Evolutionary conservation across 2,888 invertebrate species (phyloP).

Genomic region (Malthinus seriepunctatus): DNA sequence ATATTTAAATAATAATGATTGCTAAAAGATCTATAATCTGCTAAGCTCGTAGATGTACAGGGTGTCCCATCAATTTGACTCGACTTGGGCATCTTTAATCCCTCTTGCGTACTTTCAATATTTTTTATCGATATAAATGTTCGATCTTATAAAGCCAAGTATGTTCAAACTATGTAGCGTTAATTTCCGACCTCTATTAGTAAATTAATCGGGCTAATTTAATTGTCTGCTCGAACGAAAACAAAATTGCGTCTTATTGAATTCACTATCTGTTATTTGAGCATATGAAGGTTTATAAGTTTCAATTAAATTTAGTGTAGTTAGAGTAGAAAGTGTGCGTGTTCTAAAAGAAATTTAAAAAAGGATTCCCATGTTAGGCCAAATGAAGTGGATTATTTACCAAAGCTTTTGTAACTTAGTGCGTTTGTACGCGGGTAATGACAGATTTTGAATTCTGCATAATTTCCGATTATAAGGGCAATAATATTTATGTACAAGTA

Average conservation of each 20-base stretch:
- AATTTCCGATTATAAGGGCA: constrained; percentile 24
- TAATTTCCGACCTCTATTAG: too few relatives aligned
- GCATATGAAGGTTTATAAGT: too few relatives aligned
- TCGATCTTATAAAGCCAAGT: too few relatives aligned
- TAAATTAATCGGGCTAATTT: too few relatives aligned
- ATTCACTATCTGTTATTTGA: too few relatives aligned
- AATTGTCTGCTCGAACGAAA: too few relatives aligned
- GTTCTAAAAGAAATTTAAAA: background rate
- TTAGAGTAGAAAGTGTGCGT: too few relatives aligned
- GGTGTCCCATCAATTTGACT: background rate
- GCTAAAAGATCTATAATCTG: constrained; percentile 49
- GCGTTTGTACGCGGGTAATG: constrained; percentile 16
- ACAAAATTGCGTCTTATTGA: too few relatives aligned
- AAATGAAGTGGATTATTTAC: background rate
- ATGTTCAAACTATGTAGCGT: too few relatives aligned
- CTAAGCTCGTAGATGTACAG: constrained; percentile 42
- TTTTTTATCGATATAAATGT: too few relatives aligned
- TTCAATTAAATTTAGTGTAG: too few relatives aligned
- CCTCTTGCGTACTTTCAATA: background rate
- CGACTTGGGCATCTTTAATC: background rate
- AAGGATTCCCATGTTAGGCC: background rate
- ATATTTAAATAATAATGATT: constrained; percentile 46
- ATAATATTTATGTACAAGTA: constrained; percentile 29
- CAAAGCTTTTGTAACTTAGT: constrained; percentile 8
- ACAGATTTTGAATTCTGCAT: constrained; percentile 23